Base-by-base conservation (phyloP, 2,888 invertebrate species). In the Trachelus iudaicus region DNA sequence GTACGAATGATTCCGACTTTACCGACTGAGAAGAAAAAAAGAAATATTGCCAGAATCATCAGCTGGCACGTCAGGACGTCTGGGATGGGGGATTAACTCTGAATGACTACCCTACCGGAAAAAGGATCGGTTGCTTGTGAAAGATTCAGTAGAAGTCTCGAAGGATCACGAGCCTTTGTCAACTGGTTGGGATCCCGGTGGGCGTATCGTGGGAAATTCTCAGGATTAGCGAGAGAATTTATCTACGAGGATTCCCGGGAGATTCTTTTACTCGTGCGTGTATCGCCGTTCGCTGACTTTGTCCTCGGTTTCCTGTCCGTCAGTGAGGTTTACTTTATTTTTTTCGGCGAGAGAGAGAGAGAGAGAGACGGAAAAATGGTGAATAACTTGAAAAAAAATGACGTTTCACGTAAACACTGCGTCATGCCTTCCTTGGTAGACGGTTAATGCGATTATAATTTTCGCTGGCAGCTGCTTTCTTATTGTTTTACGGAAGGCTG, bases 201-300 rank as follows among this genome's bases (percentile, higher is more conserved):
- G 71, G 71, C 71, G 71, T 71, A 30, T 71, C 71, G 71, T 71
- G 71, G 71, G 71, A 71, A 71, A 71, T 30, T 71, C 71, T 34
- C 71, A 71, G 71, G 71, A 71, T 71, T 71, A 71, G 33, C 34
- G 6, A 34, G 71, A 34, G 71, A 34, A 71, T 71, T 30, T 9
- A 23, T 56, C 56, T 23, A 0, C 2, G 23, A 23, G 23, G 56
- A 56, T 23, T 56, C 23, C 23, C 15, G 15, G 40, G 13, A 15
- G 4, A 13, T 40, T 40, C 34, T 4, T 56, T 23, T 23, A 23
- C 23, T 23, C 56, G 23, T 56, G 2, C 31, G 31, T 23, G 9
- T 23, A 40, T 40, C 15, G 2, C 4, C 4, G 23, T 40, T 9
- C 23, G 40, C 15, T 9, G 23, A 23, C 23, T 40, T 40, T 40